These are phyloP conservation scores for Cynopterus sphinx DNA, from an alignment of 2,797 vertebrate genomes.

Conservation along the genomic window DNA sequence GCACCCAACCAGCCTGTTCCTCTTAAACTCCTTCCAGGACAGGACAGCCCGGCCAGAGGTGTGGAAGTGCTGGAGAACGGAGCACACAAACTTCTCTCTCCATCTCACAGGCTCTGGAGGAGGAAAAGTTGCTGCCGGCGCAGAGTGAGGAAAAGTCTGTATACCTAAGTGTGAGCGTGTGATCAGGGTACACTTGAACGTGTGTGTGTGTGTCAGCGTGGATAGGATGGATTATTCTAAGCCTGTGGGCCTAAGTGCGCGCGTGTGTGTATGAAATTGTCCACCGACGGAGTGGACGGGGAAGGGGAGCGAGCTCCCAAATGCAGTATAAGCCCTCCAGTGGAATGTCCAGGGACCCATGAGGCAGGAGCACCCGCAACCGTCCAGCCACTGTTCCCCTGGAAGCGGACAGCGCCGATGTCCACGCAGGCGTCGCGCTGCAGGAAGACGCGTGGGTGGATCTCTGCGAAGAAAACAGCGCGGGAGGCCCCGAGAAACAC, in stretches of 20 bases:
- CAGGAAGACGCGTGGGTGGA: not conserved
- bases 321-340: not conserved
- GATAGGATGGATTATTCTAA: not conserved
- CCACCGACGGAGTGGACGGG: not conserved
- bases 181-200: not conserved
- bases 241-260: not conserved
- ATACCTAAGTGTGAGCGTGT: not conserved
- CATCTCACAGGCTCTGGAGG: constrained; percentile 4
- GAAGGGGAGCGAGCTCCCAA: not conserved
- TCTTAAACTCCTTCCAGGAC: constrained; percentile 30
- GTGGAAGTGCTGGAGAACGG: not conserved
- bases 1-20: constrained; percentile 13
- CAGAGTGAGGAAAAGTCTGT: not conserved
- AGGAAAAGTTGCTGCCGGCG: not conserved
- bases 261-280: not conserved
- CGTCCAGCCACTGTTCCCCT: not conserved
- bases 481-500: not conserved
- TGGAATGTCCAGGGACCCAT: not conserved
- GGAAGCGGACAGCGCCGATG: not conserved
- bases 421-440: not conserved
- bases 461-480: constrained; percentile 46
- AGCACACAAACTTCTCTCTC: not conserved
- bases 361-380: not conserved
- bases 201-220: not conserved
- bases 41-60: not conserved